These are phyloP conservation scores for Lepilemur septentrionalis DNA, from an alignment of 2,797 vertebrate species.

Conservation along the genomic window DNA sequence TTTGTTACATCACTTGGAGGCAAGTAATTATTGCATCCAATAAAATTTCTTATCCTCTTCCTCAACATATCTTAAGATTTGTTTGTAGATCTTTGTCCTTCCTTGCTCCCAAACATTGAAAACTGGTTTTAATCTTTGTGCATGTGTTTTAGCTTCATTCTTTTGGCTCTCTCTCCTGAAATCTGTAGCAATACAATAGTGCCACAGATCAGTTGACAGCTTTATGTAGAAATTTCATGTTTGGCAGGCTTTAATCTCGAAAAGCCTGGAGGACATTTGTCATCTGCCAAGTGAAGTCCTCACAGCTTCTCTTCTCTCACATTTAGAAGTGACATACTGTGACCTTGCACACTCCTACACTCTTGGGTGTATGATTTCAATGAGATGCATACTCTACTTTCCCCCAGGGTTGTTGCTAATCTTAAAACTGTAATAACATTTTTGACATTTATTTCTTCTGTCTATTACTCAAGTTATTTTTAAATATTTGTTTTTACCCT, in stretches of 20 bases:
- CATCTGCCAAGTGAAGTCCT: conserved; percentile 16
- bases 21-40: neutral
- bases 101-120: conserved; percentile 57
- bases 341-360: conserved; percentile 33
- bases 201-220: conserved; percentile 63
- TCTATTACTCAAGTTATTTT: conserved; percentile 65
- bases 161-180: conserved; percentile 35
- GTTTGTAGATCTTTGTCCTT: conserved; percentile 23
- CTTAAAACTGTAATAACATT: conserved; percentile 32
- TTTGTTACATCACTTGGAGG: neutral
- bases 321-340: conserved; percentile 10
- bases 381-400: conserved; percentile 35
- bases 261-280: conserved; percentile 34
- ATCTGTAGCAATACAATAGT: conserved; percentile 45
- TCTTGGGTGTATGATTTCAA: neutral
- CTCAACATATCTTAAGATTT: conserved; percentile 24
- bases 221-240: conserved; percentile 53
- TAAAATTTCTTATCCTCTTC: neutral
- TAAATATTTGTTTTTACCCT: conserved; percentile 28
- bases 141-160: conserved; percentile 60
- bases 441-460: conserved; percentile 55
- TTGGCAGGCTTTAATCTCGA: conserved; percentile 48
- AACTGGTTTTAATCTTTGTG: conserved; percentile 60
- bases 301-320: neutral
- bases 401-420: neutral